A percentile compares a stretch with the other conserved stretches of the same genome.
Conservation (phyloP, 1,140 invertebrate species). For the Microplitis demolitor region DNA sequence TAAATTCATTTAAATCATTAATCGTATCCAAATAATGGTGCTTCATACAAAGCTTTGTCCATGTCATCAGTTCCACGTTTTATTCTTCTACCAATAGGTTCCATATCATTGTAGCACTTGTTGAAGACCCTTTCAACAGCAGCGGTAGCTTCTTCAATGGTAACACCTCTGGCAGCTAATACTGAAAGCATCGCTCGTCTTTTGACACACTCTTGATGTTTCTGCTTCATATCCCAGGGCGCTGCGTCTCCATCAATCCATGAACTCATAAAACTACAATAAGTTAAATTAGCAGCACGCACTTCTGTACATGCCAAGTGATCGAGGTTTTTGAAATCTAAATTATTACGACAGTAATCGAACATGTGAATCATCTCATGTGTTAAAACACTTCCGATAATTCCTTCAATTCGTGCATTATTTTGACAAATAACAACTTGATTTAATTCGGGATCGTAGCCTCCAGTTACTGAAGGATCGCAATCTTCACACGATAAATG, state of each 20-base stretch:
- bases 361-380: constrained; percentile 98
- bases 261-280: constrained; percentile 87
- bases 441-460: constrained; percentile 88
- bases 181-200: constrained; percentile 84
- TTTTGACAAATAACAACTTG: constrained; percentile 95
- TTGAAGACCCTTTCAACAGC: constrained; percentile 88
- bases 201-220: constrained; percentile 87
- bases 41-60: constrained; percentile 77
- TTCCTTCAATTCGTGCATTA: constrained; percentile 66
- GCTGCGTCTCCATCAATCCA: constrained; percentile 77
- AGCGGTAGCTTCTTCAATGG: constrained; percentile 70
- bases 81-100: constrained; percentile 86
- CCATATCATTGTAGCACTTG: constrained; percentile 91
- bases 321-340: constrained; percentile 89
- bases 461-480: constrained; percentile 80
- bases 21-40: constrained; percentile 80
- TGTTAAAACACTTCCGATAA: constrained; percentile 78
- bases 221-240: constrained; percentile 72
- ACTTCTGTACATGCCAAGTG: constrained; percentile 96
- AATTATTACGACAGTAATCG: constrained; percentile 87
- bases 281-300: constrained; percentile 86
- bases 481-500: constrained; percentile 94
- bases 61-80: constrained; percentile 79
- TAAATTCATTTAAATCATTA: constrained; percentile 30
- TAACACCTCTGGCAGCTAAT: constrained; percentile 78